These are phyloP conservation scores for Octonoba sinensis DNA, from an alignment of 2,888 invertebrate genomes.

Conservation along the genomic window DNA sequence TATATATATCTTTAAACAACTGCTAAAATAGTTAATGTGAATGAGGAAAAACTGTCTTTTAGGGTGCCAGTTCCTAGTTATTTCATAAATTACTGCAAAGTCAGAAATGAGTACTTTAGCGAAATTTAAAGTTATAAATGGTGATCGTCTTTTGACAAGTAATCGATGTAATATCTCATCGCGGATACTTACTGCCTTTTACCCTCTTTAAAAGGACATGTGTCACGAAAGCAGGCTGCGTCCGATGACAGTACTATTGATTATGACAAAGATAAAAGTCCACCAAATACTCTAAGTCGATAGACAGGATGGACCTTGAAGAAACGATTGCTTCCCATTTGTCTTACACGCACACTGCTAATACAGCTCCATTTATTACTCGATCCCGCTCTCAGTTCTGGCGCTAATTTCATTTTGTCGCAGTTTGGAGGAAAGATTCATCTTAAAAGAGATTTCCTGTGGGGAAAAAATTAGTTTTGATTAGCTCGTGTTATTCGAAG, in stretches of 20 bases:
- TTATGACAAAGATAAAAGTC: constrained; percentile 58
- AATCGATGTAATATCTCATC: constrained; percentile 43
- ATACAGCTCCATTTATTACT: constrained; percentile 49
- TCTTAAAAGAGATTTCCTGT: too few species aligned
- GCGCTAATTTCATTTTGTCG: constrained; percentile 35
- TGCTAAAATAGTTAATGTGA: too few species aligned
- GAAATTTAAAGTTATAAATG: constrained; percentile 46
- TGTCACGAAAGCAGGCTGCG: constrained; percentile 45
- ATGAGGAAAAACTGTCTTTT: too few species aligned
- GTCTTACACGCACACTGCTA: constrained; percentile 30
- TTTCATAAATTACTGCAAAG: too few species aligned
- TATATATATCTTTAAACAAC: too few species aligned
- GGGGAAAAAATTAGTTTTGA: too few species aligned
- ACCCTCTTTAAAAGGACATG: constrained; percentile 48
- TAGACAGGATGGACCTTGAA: constrained; percentile 29
- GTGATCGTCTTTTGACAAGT: constrained; percentile 50
- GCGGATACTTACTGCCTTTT: constrained; percentile 32
- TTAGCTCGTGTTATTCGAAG: too few species aligned
- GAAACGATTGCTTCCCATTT: constrained; percentile 31
- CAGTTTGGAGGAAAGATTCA: background rate
- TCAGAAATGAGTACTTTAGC: too few species aligned
- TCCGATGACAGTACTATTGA: constrained; percentile 59
- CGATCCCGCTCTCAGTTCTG: constrained; percentile 38
- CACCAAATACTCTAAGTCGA: constrained; percentile 48
- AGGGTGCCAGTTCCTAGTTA: too few species aligned